A percentile compares a stretch with the other conserved stretches of the same genome.
These are phyloP conservation scores for Tupaia tana DNA, from an alignment of 2,113 vertebrate species.

Conservation along the genomic window DNA sequence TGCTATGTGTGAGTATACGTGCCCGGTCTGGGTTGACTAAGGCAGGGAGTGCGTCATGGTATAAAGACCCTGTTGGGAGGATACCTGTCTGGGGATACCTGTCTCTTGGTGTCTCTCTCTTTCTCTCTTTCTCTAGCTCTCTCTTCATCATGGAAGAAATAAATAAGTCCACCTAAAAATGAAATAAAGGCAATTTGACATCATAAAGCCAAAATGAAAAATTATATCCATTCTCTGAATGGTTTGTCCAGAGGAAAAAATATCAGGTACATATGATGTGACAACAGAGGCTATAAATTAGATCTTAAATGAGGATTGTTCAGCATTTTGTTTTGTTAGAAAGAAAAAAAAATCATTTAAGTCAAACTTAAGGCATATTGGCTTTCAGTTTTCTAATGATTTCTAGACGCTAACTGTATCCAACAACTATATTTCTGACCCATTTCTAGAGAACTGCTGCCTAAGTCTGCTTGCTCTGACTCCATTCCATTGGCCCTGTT, in stretches of 20 bases:
- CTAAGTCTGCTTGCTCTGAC: background rate
- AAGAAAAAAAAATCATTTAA: background rate
- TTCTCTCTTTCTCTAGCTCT: no score
- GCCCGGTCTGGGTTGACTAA: no score
- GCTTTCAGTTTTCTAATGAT: background rate
- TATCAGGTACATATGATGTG: conserved; percentile 23
- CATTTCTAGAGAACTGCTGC: background rate
- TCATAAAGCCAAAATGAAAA: background rate
- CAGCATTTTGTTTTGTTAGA: background rate
- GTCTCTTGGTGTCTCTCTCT: no score
- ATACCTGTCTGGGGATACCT: no score
- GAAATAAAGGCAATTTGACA: background rate
- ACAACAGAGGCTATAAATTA: background rate
- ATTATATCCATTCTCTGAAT: background rate
- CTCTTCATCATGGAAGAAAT: no score
- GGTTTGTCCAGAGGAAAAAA: background rate
- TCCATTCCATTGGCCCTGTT: background rate
- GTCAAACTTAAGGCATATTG: background rate
- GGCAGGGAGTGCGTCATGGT: no score
- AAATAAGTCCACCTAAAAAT: no score
- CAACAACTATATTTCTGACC: background rate
- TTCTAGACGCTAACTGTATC: background rate
- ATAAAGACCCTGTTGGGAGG: no score
- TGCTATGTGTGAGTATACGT: no score
- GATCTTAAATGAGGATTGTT: background rate